Base-by-base conservation (phyloP, 1,140 invertebrate genomes). In the Nylanderia fulva region DNA sequence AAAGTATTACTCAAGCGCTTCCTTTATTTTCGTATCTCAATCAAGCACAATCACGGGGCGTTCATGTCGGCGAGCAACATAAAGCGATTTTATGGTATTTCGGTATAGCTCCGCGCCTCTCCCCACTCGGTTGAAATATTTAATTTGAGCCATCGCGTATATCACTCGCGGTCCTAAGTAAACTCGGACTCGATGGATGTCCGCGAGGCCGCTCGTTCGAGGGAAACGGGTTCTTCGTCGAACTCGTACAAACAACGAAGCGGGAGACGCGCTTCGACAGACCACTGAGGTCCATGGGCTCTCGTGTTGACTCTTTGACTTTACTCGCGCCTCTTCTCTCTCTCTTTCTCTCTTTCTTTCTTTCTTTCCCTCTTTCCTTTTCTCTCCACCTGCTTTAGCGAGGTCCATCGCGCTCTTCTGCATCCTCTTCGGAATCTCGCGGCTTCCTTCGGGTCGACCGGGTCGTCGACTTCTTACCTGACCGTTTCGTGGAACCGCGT, bases 271-370 rank as follows among this genome's bases (percentile, higher is more conserved):
- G 86, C 86, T 87, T 84, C 63, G 87, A 84, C 80, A 85, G 56
- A 33, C 56, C 82, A 63, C 56, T 63, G 82, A 75, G 82, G 58
- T 75, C 82, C 88, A 90, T 85, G 84, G 61, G 84, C 87, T 83
- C 86, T 91, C 89, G 92, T 93, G 91, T 93, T 93, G 92, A 93
- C 92, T 93, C 91, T 92, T 93, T 91, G 91, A 93, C 92, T 92
- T 93, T 92, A 90, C 91, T 92, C 91, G 88, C 85, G 85, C 77
- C 88, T 84, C 86, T 84, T 77, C 66, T 76, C 66, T 60, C 15
- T 27, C 56, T 29, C 64, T 58, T 56, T 56, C 52, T 56, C 13
- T 33, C 29, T 33, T 54, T 48, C 54, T 27, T 58, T 11, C 5
- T 39, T 29, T 39, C 45, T 52, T 60, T 33, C 39, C 29, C 72